Conservation (phyloP, 2,888 invertebrate genomes). For the Acanthosepion pharaonis region DNA sequence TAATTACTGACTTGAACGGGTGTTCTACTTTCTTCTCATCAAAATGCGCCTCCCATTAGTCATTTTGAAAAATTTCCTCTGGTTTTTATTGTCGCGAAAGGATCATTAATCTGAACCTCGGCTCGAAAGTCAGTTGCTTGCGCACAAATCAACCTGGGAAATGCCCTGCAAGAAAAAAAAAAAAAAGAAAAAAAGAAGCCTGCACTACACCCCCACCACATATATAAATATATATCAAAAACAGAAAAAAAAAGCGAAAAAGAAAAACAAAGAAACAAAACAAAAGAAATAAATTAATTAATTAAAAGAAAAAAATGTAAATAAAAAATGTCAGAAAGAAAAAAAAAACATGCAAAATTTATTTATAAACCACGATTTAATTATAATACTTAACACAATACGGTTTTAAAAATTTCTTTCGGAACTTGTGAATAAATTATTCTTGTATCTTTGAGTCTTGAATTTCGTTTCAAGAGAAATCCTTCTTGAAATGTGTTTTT, state of each 20-base stretch:
- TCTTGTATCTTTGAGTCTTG: too few relatives aligned
- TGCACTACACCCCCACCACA: too few relatives aligned
- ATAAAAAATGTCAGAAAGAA: background rate
- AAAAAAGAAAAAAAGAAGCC: background rate
- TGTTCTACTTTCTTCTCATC: background rate
- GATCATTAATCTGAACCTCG: background rate
- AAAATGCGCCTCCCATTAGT: background rate
- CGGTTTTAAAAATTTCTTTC: too few relatives aligned
- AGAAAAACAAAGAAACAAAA: background rate
- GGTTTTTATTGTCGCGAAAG: background rate
- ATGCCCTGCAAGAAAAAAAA: background rate
- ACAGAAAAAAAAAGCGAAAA: background rate
- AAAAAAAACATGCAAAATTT: background rate
- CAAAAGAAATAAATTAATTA: background rate
- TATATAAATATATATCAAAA: too few relatives aligned
- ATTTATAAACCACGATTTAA: too few relatives aligned
- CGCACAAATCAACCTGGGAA: background rate
- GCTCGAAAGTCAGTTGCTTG: background rate
- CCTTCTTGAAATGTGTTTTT: too few relatives aligned
- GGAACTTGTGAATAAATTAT: too few relatives aligned
- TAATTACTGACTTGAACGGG: background rate
- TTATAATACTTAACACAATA: too few relatives aligned
- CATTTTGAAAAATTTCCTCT: background rate
- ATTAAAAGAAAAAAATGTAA: background rate
- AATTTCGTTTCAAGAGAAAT: too few relatives aligned